Base-by-base conservation (phyloP, 2,797 vertebrate genomes). In the Falco concolor region DNA sequence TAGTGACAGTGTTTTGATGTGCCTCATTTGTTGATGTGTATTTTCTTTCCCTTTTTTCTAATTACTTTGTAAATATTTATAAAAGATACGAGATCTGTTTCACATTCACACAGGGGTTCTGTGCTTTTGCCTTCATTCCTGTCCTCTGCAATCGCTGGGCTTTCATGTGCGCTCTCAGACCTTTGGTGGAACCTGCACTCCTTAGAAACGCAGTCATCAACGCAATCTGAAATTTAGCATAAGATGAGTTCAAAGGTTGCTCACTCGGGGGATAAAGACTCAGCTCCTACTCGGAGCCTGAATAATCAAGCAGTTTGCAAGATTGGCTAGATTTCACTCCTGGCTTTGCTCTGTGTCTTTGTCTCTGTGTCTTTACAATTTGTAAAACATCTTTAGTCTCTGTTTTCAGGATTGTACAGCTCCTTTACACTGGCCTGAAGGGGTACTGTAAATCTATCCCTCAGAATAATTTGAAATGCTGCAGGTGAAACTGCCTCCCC, bases 1-100 rank as follows among this genome's bases (percentile, higher is more conserved):
- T 44, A 84, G 83, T 91, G 96, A 95, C 94, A 97, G 77, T 92
- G 93, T 97, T 97, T 97, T 96, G 96, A 96, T 84, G 72, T 89
- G 84, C 69, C 68, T 96, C 91, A 89, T 57, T 96, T 96, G 84
- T 96, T 89, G 91, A 63, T 92, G 79, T 79, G 54, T 92, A 85
- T 93, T 96, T 89, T 95, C 90, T 87, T 88, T 86, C 78, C 78
- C 80, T 63, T 86, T 84, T 87, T 82, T 90, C 69, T 94, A 86
- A 91, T 95, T 94, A 82, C 78, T 91, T 89, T 89, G 81, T 95
- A 97, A 96, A 92, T 96, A 95, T 97, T 97, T 97, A 90, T 77
- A 76, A 91, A 96, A 93, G 91, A 96, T 92, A 73, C 4, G 10
- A 67, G 94, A 87, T 95, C 63, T 73, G 79, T 87, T 96, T 94